A percentile compares a stretch with the other conserved stretches of the same genome.
phyloP scores from a whole-genome alignment of 1,140 invertebrate species.

The Thalassaphorura encarpata region DNA sequence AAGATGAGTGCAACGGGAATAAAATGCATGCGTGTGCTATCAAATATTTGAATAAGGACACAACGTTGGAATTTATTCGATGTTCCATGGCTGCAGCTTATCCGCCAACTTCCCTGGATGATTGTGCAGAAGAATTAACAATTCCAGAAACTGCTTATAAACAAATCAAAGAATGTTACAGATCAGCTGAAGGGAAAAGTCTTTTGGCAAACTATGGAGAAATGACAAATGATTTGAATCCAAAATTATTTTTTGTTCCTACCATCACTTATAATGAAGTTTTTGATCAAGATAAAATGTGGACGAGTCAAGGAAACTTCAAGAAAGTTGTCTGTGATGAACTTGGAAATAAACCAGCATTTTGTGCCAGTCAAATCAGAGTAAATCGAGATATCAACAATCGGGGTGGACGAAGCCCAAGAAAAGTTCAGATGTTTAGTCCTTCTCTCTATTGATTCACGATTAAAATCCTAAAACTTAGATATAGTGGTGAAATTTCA shows the following conservation, averaged over 20 bases:
- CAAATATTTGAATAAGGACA: not conserved
- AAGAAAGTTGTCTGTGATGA: slow-evolving; percentile 9
- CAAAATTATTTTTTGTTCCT: slow-evolving; percentile 25
- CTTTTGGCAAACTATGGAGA: slow-evolving; percentile 16
- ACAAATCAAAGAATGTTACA: slow-evolving; percentile 7
- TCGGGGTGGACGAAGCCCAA: no score
- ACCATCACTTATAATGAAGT: slow-evolving; percentile 17
- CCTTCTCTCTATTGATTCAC: no score
- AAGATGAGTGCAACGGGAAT: slow-evolving; percentile 9
- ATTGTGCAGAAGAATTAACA: not conserved
- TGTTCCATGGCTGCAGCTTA: slow-evolving; percentile 18
- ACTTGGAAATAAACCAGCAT: not conserved
- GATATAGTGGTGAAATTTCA: no score
- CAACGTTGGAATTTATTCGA: slow-evolving; percentile 8
- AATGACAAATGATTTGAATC: slow-evolving; percentile 6
- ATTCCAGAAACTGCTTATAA: not conserved
- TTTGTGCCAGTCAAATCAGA: not conserved
- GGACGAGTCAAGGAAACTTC: slow-evolving; percentile 10
- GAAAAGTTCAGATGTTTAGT: no score
- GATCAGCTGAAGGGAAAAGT: slow-evolving; percentile 8
- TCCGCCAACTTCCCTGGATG: slow-evolving; percentile 6
- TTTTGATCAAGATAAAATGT: slow-evolving; percentile 9
- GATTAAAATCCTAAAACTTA: no score
- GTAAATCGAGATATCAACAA: no score
- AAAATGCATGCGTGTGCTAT: slow-evolving; percentile 13